phyloP scores from a whole-genome alignment of 2,113 vertebrate species.

The Poicephalus gulielmi region DNA sequence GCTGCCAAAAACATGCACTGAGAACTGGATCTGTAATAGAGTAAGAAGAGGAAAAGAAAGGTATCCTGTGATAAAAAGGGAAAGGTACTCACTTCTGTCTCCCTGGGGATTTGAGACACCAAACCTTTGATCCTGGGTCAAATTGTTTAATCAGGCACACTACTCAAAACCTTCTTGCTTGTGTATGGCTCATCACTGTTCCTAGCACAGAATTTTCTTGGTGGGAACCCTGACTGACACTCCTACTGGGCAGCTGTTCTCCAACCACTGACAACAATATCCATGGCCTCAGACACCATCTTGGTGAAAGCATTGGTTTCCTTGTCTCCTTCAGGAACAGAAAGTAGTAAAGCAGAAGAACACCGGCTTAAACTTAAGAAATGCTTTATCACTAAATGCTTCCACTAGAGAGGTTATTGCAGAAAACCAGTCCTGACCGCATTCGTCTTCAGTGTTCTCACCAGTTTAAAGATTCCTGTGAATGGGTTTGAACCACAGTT shows the following conservation, averaged over 20 bases:
- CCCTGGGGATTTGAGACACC: neutral
- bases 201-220: neutral
- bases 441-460: neutral
- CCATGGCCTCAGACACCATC: neutral
- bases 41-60: neutral
- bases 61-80: neutral
- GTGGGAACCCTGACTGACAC: neutral
- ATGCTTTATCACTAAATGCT: neutral
- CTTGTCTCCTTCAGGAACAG: neutral
- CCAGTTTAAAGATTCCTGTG: neutral
- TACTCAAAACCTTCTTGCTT: neutral
- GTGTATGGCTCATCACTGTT: neutral
- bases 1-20: slow-evolving; percentile 79
- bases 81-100: neutral
- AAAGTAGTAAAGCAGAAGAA: neutral
- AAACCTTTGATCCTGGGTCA: neutral
- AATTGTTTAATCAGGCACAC: neutral
- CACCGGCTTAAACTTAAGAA: neutral
- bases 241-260: neutral
- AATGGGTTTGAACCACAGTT: neutral
- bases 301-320: neutral
- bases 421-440: neutral
- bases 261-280: neutral
- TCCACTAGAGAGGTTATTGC: neutral
- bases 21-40: slow-evolving; percentile 81